A percentile compares a stretch with the other conserved stretches of the same genome.
phyloP scores from a whole-genome alignment of 2,797 vertebrate genomes.

The Sebastes hopkinsi region DNA sequence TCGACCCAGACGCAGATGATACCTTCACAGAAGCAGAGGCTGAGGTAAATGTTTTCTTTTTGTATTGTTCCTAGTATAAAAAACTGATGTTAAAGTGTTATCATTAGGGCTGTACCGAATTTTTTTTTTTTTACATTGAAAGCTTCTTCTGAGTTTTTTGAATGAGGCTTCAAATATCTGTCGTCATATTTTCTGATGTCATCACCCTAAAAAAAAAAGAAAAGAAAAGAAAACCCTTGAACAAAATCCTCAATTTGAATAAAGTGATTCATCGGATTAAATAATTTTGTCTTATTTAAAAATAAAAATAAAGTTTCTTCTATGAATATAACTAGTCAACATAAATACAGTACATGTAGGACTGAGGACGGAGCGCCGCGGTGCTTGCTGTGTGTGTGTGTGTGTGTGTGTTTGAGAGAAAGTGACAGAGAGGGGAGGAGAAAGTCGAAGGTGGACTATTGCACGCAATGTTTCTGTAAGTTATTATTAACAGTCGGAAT shows the following conservation, averaged over 20 bases:
- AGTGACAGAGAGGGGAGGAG: too few relatives aligned
- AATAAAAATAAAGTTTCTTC: not conserved
- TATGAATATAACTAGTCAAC: not conserved
- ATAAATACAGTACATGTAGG: too few relatives aligned
- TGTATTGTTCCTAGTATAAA: not conserved
- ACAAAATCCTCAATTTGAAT: not conserved
- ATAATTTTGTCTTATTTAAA: not conserved
- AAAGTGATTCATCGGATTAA: not conserved
- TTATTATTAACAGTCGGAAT: too few relatives aligned
- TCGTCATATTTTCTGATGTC: too few relatives aligned
- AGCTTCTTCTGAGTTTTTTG: not conserved
- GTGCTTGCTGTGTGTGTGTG: too few relatives aligned
- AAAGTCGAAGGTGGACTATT: too few relatives aligned
- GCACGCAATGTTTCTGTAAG: too few relatives aligned
- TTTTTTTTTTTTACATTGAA: too few relatives aligned
- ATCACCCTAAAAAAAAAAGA: too few relatives aligned
- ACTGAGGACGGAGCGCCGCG: too few relatives aligned
- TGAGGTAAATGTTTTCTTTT: constrained; percentile 76
- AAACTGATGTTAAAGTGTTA: not conserved
- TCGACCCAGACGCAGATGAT: constrained; percentile 87
- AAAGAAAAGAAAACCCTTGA: not conserved
- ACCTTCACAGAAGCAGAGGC: constrained; percentile 85
- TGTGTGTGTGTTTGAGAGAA: too few relatives aligned
- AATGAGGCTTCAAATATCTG: not conserved
- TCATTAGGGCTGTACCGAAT: not conserved